Evolutionary conservation across 30 jellyfish, hydroid and myxozoan species (phyloP).

Genomic region (Pelagia noctiluca): DNA sequence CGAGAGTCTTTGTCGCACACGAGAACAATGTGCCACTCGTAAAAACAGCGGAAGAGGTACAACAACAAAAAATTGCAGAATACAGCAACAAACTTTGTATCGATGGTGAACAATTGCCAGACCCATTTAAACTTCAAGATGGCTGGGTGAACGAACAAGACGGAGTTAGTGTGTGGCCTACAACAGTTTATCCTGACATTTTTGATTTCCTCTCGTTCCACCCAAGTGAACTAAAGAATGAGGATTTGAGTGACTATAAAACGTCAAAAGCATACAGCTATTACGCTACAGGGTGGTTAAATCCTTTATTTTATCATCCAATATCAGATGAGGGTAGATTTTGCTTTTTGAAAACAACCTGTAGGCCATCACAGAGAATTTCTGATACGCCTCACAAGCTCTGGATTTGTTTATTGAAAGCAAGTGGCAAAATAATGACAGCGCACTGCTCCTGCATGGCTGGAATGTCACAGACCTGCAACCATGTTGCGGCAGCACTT

Average conservation of each 20-base stretch:
- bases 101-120: conserved; percentile 34
- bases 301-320: background rate
- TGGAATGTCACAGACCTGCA: conserved; percentile 36
- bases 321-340: background rate
- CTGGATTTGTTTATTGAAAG: conserved; percentile 25
- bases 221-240: conserved; percentile 23
- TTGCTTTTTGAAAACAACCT: conserved; percentile 13
- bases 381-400: conserved; percentile 25
- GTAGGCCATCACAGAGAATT: too few relatives aligned
- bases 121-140: conserved; percentile 28
- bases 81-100: conserved; percentile 27
- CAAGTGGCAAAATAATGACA: background rate
- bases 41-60: conserved; percentile 65
- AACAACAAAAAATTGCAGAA: conserved; percentile 11
- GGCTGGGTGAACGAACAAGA: conserved; percentile 47
- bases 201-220: conserved; percentile 18
- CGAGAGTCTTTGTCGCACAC: conserved; percentile 47
- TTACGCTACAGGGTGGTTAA: conserved; percentile 22
- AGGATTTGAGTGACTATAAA: conserved; percentile 42
- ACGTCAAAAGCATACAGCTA: conserved; percentile 27
- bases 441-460: conserved; percentile 53
- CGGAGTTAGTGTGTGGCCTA: conserved; percentile 40
- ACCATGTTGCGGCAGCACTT: conserved; percentile 14
- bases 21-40: conserved; percentile 48
- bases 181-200: conserved; percentile 45